Evolutionary conservation across 2,888 invertebrate genomes (phyloP).

Genomic region (Hirtodrosophila alboralis): DNA sequence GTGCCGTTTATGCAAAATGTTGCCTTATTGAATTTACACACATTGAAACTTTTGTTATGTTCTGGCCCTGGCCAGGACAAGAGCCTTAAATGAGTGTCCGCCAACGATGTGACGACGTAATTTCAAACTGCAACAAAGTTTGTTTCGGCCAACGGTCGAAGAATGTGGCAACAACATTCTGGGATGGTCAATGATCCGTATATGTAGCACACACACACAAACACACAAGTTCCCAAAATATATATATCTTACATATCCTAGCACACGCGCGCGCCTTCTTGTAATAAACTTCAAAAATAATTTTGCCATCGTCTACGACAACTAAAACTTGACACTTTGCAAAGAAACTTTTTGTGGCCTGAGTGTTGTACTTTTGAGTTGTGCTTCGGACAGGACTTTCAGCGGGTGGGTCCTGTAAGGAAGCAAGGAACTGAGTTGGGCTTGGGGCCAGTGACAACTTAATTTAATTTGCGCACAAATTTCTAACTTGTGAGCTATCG

Average conservation of each 20-base stretch:
- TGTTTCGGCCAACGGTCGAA: slow-evolving; percentile 6
- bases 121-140: slow-evolving; percentile 50
- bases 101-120: slow-evolving; percentile 37
- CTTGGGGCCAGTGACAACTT: slow-evolving; percentile 61
- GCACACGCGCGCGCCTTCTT: slow-evolving; percentile 46
- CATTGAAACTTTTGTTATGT: slow-evolving; percentile 57
- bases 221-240: slow-evolving; percentile 13
- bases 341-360: slow-evolving; percentile 72
- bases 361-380: slow-evolving; percentile 63
- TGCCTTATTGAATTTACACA: slow-evolving; percentile 64
- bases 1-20: slow-evolving; percentile 65
- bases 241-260: slow-evolving; percentile 38
- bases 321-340: slow-evolving; percentile 80
- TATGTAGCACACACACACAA: slow-evolving; percentile 18
- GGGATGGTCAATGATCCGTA: slow-evolving; percentile 54
- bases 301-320: slow-evolving; percentile 71
- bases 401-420: neutral
- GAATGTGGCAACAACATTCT: neutral
- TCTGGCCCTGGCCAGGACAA: slow-evolving; percentile 35
- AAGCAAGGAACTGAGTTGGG: neutral
- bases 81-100: slow-evolving; percentile 51
- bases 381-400: slow-evolving; percentile 20
- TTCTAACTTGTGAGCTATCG: slow-evolving; percentile 67
- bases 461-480: slow-evolving; percentile 77
- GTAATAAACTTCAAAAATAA: slow-evolving; percentile 76